Evolutionary conservation across 2,113 vertebrate species (phyloP), one percentile per base, ranked within the genome.

Genomic region (Phocoena sinus): DNA sequence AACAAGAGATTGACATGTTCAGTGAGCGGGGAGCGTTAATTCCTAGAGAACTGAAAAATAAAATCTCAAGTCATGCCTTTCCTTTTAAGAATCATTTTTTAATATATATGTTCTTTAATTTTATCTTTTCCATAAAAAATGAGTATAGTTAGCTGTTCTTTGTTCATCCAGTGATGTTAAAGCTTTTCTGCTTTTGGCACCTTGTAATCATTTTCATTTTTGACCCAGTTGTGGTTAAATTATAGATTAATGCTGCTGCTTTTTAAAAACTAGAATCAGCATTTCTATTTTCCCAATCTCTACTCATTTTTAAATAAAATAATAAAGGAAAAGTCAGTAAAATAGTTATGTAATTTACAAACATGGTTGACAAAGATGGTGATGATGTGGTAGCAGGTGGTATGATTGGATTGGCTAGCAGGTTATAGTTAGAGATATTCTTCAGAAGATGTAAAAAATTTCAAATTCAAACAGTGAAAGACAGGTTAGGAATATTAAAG

Each of bases 131-230:
- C 9, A 8, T 65, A 50, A 63, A 4, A 36, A 14, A 21, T 62
- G 56, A 73, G 36, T 31, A 31, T 28, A 65, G n/a, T 91, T 67
- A 65, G 50, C 76, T 77, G 47, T 91, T 83, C 60, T 65, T 10
- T 94, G 41, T 60, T 13, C 33, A 58, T 67, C 38, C 15, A 41
- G 12, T 71, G 33, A 62, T 58, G 5, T 79, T 73, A 79, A 79
- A 87, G 33, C 3, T 79, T 94, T 94, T 87, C 50, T 79, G 33
- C 58, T 31, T 86, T 89, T 73, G 93, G 20, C 31, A 73, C 38
- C 53, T 33, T 86, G 26, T 85, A 68, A 65, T 96, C 62, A 74
- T 79, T 96, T 96, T 92, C 3, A n/a, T 47, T 95, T 95, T 89
- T 95, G 70, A 92, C 18, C 23, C 26, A 60, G 0, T 68, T 74